Evolutionary conservation across 2,113 vertebrate species (phyloP).

Genomic region (Eptesicus fuscus): DNA sequence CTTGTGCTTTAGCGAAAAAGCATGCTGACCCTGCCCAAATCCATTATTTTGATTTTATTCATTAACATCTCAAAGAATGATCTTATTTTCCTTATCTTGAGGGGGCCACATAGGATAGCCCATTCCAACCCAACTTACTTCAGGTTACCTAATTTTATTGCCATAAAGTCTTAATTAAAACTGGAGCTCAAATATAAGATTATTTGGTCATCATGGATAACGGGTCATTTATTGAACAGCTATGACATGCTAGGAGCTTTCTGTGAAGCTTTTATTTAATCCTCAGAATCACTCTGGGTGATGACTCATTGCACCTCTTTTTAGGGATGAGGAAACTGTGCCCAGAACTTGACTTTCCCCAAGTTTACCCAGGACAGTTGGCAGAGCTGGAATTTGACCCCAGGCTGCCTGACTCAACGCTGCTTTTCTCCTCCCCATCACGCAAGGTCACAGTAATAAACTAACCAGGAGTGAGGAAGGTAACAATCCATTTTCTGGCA

Average conservation of each 20-base stretch:
- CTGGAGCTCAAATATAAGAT: not conserved
- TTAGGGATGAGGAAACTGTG: not conserved
- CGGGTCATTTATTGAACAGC: not conserved
- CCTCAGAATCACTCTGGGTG: not conserved
- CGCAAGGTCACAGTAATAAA: not conserved
- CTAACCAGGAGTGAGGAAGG: not conserved
- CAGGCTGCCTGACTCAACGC: not conserved
- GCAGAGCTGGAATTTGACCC: not conserved
- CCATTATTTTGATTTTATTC: slow-evolving; percentile 5
- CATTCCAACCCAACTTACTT: not conserved
- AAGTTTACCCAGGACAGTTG: not conserved
- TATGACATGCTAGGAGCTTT: not conserved
- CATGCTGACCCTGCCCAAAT: not conserved
- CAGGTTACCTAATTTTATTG: not conserved
- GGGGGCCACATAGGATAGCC: not conserved
- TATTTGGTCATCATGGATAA: not conserved
- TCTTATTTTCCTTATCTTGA: not conserved
- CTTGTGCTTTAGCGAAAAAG: not conserved
- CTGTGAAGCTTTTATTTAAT: not conserved
- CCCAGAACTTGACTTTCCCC: not conserved
- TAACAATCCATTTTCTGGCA: not conserved
- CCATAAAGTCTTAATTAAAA: not conserved
- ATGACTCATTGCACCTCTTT: not conserved
- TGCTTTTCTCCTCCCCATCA: not conserved
- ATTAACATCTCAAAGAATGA: not conserved